Evolutionary conservation across 2,797 vertebrate species (phyloP).

Genomic region (Crocidura indochinensis): DNA sequence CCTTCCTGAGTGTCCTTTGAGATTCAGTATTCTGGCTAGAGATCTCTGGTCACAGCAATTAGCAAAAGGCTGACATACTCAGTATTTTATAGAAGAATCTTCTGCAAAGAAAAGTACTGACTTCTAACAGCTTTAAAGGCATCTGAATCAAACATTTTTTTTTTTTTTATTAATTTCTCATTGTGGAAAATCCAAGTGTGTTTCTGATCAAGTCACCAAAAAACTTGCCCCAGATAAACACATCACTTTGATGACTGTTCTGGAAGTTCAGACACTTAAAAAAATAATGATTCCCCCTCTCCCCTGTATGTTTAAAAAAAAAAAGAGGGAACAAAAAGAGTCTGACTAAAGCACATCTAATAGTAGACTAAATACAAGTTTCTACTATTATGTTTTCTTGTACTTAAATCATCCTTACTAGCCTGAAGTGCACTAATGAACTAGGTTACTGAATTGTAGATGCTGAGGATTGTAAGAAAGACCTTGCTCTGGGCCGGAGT

Average conservation of each 20-base stretch:
- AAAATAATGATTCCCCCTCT: background rate
- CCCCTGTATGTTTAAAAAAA: too few species aligned
- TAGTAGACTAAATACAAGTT: background rate
- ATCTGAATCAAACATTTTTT: conserved; percentile 19
- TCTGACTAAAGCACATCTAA: background rate
- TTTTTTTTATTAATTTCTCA: background rate
- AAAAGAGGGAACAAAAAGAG: conserved; percentile 5
- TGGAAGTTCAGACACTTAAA: background rate
- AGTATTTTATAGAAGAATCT: background rate
- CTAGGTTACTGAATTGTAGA: background rate
- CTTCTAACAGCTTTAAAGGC: background rate
- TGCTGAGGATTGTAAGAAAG: conserved; percentile 23
- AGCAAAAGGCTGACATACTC: background rate
- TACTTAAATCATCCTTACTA: background rate
- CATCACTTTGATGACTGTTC: background rate
- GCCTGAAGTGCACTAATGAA: background rate
- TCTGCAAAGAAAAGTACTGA: conserved; percentile 20
- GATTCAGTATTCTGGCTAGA: background rate
- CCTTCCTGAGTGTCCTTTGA: conserved; percentile 52
- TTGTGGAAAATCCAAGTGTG: conserved; percentile 46
- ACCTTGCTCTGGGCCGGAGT: background rate
- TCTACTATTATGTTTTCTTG: background rate
- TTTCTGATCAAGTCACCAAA: background rate
- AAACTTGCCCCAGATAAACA: background rate
- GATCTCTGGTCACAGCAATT: conserved; percentile 38